Conservation (phyloP, 2,888 invertebrate genomes). For the Cactoblastis cactorum region DNA sequence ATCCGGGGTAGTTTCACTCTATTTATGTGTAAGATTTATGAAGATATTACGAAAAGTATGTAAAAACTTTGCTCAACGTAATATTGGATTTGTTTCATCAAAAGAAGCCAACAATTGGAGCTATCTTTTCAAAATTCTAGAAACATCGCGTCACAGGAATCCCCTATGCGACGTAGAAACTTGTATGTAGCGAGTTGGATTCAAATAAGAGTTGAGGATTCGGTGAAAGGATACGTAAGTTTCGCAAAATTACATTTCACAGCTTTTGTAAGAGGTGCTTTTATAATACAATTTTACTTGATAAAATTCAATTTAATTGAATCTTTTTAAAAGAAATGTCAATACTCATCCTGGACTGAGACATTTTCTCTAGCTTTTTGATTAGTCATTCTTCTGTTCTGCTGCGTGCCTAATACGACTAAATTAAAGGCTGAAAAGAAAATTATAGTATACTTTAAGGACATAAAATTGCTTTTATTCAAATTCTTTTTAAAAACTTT, state of each 20-base stretch:
- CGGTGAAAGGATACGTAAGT: slow-evolving; percentile 26
- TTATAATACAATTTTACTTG: background rate
- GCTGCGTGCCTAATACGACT: no score
- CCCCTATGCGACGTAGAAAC: slow-evolving; percentile 21
- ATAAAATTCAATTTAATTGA: background rate
- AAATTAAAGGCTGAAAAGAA: no score
- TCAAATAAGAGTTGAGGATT: slow-evolving; percentile 28
- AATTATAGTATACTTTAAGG: no score
- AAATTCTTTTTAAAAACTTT: no score
- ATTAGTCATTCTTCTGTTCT: no score
- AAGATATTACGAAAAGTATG: no score
- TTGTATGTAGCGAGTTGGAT: slow-evolving; percentile 27
- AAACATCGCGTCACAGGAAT: slow-evolving; percentile 19
- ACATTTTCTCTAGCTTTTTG: no score
- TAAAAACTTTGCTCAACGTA: background rate
- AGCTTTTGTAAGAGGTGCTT: slow-evolving; percentile 21
- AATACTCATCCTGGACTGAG: no score
- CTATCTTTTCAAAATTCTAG: background rate
- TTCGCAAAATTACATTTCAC: slow-evolving; percentile 35
- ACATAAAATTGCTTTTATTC: no score
- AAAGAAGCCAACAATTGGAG: background rate
- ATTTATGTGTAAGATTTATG: no score
- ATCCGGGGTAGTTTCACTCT: no score
- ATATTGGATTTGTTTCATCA: background rate
- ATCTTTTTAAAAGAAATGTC: background rate